A percentile compares a stretch with the other conserved stretches of the same genome.
Conservation (phyloP, 1,140 invertebrate genomes). For the Argopecten irradians region DNA sequence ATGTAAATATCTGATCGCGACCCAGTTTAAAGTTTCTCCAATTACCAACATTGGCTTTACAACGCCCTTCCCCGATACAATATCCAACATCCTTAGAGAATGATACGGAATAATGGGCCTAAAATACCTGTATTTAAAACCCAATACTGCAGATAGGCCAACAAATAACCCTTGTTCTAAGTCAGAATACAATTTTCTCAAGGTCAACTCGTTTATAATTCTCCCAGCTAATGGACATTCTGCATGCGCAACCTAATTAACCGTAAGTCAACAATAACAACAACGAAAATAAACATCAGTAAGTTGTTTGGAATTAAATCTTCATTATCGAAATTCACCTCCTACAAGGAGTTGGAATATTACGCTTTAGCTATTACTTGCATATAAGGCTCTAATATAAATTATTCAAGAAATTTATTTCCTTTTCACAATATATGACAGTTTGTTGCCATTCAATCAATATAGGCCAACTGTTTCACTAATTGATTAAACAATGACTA, state of each 20-base stretch:
- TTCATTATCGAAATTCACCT: not conserved
- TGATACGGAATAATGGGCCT: not conserved
- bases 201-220: not conserved
- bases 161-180: not conserved
- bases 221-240: not conserved
- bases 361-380: too few relatives aligned
- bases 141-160: not conserved
- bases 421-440: too few relatives aligned
- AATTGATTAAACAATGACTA: too few relatives aligned
- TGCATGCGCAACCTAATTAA: not conserved
- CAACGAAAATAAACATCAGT: not conserved
- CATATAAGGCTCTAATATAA: too few relatives aligned
- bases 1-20: not conserved
- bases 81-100: not conserved
- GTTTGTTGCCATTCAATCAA: too few relatives aligned
- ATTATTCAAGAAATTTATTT: too few relatives aligned
- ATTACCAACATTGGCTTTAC: not conserved
- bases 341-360: not conserved
- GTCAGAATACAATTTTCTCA: not conserved
- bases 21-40: not conserved
- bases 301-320: not conserved
- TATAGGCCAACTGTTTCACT: too few relatives aligned
- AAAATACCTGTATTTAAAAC: not conserved
- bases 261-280: not conserved
- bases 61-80: slow-evolving; percentile 6